A percentile compares a stretch with the other conserved stretches of the same genome.
These are phyloP conservation scores for Hirundo rustica DNA, from an alignment of 2,797 vertebrate species.

Conservation along the genomic window DNA sequence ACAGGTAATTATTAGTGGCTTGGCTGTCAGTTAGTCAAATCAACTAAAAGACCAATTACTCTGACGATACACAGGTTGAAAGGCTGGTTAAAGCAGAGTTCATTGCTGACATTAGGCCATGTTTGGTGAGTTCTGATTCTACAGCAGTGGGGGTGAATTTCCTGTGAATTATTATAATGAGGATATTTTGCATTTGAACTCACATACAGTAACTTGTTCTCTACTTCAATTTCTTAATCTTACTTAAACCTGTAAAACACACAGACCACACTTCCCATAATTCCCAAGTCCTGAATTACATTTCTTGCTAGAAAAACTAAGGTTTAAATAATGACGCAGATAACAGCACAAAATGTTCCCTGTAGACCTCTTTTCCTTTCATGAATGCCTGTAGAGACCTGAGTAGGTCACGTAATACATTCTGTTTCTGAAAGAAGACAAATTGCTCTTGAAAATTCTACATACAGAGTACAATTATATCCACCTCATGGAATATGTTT, in stretches of 20 bases:
- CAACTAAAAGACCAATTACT: slow-evolving; percentile 88
- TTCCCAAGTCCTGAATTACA: neutral
- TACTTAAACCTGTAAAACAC: neutral
- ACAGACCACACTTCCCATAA: neutral
- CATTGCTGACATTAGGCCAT: slow-evolving; percentile 66
- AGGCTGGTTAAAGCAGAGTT: slow-evolving; percentile 83
- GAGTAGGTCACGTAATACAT: neutral
- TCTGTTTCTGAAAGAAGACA: neutral
- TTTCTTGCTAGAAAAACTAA: neutral
- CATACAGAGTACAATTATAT: neutral
- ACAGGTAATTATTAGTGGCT: slow-evolving; percentile 79
- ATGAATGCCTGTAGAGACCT: neutral
- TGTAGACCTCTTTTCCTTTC: neutral
- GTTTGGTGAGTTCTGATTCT: slow-evolving; percentile 66
- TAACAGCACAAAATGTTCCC: neutral
- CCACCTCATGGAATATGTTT: neutral
- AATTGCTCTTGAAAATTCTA: neutral
- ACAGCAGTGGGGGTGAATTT: neutral
- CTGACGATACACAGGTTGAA: slow-evolving; percentile 83
- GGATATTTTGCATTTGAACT: slow-evolving; percentile 70
- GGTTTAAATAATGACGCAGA: neutral
- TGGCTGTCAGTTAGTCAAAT: slow-evolving; percentile 84
- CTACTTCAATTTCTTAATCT: neutral
- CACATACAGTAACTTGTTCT: neutral
- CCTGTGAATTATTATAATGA: slow-evolving; percentile 79